A percentile compares a stretch with the other conserved stretches of the same genome.
These are phyloP conservation scores for Lepidothrix coronata DNA, from an alignment of 2,113 vertebrate genomes.

Conservation along the genomic window DNA sequence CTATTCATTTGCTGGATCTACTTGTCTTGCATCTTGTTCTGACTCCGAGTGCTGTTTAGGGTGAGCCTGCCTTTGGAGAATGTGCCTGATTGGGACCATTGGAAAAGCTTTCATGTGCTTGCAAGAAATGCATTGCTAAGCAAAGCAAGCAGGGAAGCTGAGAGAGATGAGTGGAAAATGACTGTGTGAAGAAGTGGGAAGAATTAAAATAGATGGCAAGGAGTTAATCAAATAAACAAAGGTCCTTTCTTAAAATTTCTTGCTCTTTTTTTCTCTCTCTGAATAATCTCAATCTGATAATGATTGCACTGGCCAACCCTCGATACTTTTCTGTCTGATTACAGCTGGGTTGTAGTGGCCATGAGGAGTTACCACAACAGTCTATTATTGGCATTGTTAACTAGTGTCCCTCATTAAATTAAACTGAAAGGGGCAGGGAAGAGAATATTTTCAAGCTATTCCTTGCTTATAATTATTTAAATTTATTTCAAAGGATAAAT, in stretches of 20 bases:
- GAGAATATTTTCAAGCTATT: background rate
- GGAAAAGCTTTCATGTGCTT: conserved; percentile 9
- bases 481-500: conserved; percentile 1
- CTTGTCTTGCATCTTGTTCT: conserved; percentile 42
- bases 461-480: background rate
- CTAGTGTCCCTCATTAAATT: conserved; percentile 16
- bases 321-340: background rate
- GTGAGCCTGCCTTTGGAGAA: conserved; percentile 27
- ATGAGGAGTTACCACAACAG: background rate
- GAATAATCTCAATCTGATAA: background rate
- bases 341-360: background rate
- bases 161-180: background rate
- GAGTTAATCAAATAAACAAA: conserved; percentile 45
- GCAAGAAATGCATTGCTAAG: conserved; percentile 12
- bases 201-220: background rate
- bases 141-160: background rate
- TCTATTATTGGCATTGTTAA: background rate
- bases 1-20: conserved; percentile 36
- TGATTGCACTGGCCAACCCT: background rate
- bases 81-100: background rate
- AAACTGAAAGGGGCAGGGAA: background rate
- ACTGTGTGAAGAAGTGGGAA: background rate
- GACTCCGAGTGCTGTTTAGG: conserved; percentile 17
- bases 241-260: background rate
- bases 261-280: background rate